phyloP scores from a whole-genome alignment of 1,140 invertebrate species.

The Dreissena rostriformis region DNA sequence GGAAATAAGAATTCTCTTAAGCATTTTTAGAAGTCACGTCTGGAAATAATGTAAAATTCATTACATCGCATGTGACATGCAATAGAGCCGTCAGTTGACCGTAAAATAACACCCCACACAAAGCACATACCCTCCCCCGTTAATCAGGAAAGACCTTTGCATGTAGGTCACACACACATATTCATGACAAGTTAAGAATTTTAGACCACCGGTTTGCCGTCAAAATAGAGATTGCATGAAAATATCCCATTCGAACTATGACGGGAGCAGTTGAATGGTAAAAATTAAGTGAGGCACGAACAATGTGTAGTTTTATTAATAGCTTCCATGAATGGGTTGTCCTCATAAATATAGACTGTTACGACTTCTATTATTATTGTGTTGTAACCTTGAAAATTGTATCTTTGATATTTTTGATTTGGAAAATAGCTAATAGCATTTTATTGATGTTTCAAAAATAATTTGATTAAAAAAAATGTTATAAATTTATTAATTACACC shows the following conservation, averaged over 20 bases:
- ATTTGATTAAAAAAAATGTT: too few species aligned
- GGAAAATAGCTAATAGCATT: too few species aligned
- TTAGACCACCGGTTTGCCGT: conserved; percentile 27
- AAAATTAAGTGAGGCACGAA: conserved; percentile 37
- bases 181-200: conserved; percentile 38
- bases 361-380: too few species aligned
- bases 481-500: too few species aligned
- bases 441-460: too few species aligned
- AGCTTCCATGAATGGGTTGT: conserved; percentile 25
- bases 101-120: background rate
- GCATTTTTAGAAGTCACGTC: too few species aligned
- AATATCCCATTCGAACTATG: conserved; percentile 14
- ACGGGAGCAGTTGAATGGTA: conserved; percentile 16
- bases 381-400: too few species aligned
- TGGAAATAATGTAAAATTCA: too few species aligned
- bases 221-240: conserved; percentile 48
- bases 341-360: too few species aligned
- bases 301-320: conserved; percentile 4
- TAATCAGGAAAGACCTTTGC: background rate
- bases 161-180: conserved; percentile 26
- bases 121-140: background rate
- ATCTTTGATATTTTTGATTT: too few species aligned
- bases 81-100: conserved; percentile 9
- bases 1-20: too few species aligned
- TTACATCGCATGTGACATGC: conserved; percentile 43